These are phyloP conservation scores for Amblyornis subalaris DNA, from an alignment of 2,113 vertebrate species.

Conservation along the genomic window DNA sequence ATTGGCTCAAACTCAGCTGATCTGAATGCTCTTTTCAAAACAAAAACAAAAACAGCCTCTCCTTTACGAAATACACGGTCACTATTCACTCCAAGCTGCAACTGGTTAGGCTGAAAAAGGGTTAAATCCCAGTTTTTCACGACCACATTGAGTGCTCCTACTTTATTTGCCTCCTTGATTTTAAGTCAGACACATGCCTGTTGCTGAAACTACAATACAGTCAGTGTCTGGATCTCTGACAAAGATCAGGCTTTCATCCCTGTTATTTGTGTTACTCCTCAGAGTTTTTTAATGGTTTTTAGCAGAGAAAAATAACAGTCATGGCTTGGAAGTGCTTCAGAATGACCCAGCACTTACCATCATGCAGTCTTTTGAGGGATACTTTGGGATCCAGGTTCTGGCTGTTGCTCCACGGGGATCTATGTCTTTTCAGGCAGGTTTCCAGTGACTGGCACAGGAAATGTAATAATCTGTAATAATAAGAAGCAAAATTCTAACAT, in stretches of 20 bases:
- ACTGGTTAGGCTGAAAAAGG: not conserved
- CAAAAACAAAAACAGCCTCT: not conserved
- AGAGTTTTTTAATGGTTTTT: not conserved
- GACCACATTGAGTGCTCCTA: not conserved
- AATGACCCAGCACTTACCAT: not conserved
- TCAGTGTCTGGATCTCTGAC: constrained; percentile 34
- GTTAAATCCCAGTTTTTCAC: constrained; percentile 18
- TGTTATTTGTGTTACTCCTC: constrained; percentile 15
- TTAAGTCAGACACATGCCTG: constrained; percentile 3
- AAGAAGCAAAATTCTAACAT: not conserved
- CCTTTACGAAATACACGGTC: not conserved
- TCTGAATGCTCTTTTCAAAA: constrained; percentile 25
- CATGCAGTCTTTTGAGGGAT: not conserved
- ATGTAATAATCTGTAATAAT: not conserved
- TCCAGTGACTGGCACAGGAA: not conserved
- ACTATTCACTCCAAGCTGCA: not conserved
- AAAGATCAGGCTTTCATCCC: constrained; percentile 37
- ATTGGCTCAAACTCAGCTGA: constrained; percentile 27
- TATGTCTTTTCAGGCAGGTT: not conserved
- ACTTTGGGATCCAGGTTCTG: not conserved
- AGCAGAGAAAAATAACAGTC: constrained; percentile 3
- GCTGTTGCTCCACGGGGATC: not conserved
- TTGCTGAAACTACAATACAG: constrained; percentile 28
- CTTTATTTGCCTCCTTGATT: constrained; percentile 36
- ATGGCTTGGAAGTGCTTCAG: not conserved